A percentile compares a stretch with the other conserved stretches of the same genome.
These are phyloP conservation scores for Sarcophaga caerulescens DNA, from an alignment of 2,888 invertebrate species.

Conservation along the genomic window DNA sequence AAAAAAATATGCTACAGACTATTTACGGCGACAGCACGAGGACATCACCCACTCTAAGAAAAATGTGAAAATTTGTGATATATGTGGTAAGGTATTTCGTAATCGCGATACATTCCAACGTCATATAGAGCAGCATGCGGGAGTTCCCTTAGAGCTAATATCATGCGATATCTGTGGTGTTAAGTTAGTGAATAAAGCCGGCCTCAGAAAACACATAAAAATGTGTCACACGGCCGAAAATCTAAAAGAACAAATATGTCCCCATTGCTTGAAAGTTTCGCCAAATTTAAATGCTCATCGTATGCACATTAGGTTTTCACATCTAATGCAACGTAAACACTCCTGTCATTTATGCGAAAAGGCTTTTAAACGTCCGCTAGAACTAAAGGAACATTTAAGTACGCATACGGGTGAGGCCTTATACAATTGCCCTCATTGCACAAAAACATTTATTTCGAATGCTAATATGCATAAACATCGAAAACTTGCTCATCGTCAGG, in stretches of 20 bases:
- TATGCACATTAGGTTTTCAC: constrained; percentile 76
- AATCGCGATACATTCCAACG: constrained; percentile 75
- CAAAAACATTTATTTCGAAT: constrained; percentile 55
- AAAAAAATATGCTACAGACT: constrained; percentile 53
- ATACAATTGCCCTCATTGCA: constrained; percentile 64
- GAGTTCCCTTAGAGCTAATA: constrained; percentile 71
- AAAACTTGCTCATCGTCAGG: constrained; percentile 76
- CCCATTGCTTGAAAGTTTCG: constrained; percentile 75
- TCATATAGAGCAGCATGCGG: constrained; percentile 77
- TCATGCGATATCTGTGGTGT: constrained; percentile 77
- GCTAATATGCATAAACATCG: constrained; percentile 73
- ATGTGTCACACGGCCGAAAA: constrained; percentile 75
- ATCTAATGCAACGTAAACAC: constrained; percentile 75
- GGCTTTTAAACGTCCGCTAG: constrained; percentile 75
- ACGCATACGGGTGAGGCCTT: constrained; percentile 61
- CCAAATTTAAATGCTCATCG: constrained; percentile 75
- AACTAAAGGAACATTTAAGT: constrained; percentile 58
- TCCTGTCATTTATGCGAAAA: constrained; percentile 79
- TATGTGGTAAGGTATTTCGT: constrained; percentile 78
- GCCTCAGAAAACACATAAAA: constrained; percentile 78
- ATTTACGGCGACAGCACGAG: constrained; percentile 32
- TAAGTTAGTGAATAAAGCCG: constrained; percentile 75
- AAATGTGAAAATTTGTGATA: constrained; percentile 79
- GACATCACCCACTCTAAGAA: constrained; percentile 75
- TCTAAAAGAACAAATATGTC: constrained; percentile 75